Conservation (phyloP, 2,888 invertebrate genomes). For the Sinentomon sp. region DNA sequence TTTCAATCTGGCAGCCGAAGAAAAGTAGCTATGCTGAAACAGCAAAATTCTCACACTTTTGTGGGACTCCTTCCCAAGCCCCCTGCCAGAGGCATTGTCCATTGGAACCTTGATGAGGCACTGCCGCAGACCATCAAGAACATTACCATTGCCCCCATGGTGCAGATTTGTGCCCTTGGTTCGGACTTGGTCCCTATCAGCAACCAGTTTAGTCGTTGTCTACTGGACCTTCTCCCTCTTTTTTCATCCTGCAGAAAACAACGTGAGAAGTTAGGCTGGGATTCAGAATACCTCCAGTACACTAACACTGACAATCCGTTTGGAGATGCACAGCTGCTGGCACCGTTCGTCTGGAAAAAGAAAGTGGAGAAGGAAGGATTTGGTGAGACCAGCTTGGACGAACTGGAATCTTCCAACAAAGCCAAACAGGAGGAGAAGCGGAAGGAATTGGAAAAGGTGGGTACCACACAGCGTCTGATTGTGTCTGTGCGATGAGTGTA, state of each 20-base stretch:
- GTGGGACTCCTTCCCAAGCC: no score
- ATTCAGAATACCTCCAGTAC: slow-evolving; percentile 83
- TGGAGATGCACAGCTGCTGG: slow-evolving; percentile 78
- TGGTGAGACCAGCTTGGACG: slow-evolving; percentile 40
- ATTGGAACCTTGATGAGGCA: no score
- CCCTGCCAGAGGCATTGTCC: no score
- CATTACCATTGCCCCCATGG: no score
- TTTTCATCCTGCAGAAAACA: slow-evolving; percentile 25
- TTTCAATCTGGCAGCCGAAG: no score
- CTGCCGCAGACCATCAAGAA: no score
- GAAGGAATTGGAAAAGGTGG: slow-evolving; percentile 63
- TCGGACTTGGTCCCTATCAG: no score
- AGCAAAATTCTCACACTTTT: no score
- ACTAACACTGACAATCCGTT: slow-evolving; percentile 97
- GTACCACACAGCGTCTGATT: neutral
- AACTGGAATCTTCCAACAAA: slow-evolving; percentile 51
- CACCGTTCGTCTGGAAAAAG: slow-evolving; percentile 90
- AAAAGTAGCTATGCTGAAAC: no score
- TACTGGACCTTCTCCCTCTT: no score
- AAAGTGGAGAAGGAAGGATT: slow-evolving; percentile 83
- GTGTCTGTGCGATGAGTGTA: neutral
- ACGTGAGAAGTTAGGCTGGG: slow-evolving; percentile 89
- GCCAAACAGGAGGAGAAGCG: slow-evolving; percentile 74
- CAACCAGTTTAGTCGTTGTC: no score
- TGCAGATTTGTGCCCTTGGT: no score